phyloP scores from a whole-genome alignment of 2,888 invertebrate genomes.

The Disparrhopalites patrizii region DNA sequence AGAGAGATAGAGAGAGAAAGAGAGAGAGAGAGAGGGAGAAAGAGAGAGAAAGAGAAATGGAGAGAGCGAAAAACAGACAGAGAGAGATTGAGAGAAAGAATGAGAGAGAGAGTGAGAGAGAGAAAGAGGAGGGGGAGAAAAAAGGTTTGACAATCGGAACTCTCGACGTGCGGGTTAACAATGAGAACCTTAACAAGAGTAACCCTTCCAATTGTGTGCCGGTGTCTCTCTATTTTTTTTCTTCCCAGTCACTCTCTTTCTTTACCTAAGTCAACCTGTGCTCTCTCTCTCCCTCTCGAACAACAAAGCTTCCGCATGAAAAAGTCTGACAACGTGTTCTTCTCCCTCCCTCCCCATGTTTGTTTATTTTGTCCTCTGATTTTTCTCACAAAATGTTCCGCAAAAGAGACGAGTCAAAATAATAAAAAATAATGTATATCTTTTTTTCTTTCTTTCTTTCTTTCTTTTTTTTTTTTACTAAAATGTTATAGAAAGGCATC shows the following conservation, averaged over 20 bases:
- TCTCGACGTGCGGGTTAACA: conserved; percentile 8
- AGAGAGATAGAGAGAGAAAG: too few species aligned
- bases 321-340: background rate
- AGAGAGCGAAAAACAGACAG: background rate
- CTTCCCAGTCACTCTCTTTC: background rate
- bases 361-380: too few species aligned
- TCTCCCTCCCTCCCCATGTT: background rate
- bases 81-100: background rate
- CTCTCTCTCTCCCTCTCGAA: too few species aligned
- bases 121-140: background rate
- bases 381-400: too few species aligned
- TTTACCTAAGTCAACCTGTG: background rate
- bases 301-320: too few species aligned
- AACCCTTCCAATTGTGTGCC: background rate
- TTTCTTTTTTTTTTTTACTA: too few species aligned
- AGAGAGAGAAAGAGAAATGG: too few species aligned
- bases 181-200: conserved; percentile 6
- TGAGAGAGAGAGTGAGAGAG: background rate
- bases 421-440: too few species aligned
- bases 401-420: too few species aligned
- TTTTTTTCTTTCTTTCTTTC: too few species aligned
- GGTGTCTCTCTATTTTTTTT: background rate
- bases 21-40: too few species aligned
- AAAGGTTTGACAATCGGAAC: background rate
- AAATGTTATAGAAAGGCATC: too few species aligned